Base-by-base conservation (phyloP, 2,797 vertebrate genomes). In the Tympanoctomys barrerae region DNA sequence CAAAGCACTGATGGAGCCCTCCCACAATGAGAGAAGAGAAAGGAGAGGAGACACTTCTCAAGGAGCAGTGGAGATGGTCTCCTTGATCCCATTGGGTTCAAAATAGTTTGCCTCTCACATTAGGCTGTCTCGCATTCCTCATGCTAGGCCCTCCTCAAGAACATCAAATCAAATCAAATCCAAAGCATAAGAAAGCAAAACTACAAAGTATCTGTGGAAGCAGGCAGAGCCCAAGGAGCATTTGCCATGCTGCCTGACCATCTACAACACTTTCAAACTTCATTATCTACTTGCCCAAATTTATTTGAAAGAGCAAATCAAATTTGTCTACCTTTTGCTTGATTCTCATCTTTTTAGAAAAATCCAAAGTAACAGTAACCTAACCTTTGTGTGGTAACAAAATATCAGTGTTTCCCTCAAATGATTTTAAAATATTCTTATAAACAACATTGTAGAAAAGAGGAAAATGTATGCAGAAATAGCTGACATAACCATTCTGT, bases 381-480 rank as follows among this genome's bases (percentile, higher is more conserved):
- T 83, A 57, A 87, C 16, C 59, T 87, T 84, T 79, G 49, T 46
- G 16, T 26, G 73, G 24, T 78, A 95, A 78, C 75, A 94, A 94
- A 94, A 94, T 93, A 87, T 64, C 39, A 87, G 19, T 59, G 64
- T 62, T 77, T 46, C 22, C 73, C 81, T 75, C 24, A 46, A 87
- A n/a, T 3, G 24, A 36, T 87, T 94, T 94, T 78, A 90, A 96
- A 96, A 89, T 93, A 83, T 49, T 21, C 79, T 75, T 92, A 59
- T 68, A 90, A 87, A 96, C 39, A 94, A 62, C 71, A 68, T 36
- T 89, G 26, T 71, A 94, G 52, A 52, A 90, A 90, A 88, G 62
- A 80, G 16, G 49, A 49, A 26, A 31, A 94, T 83, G 68, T 84
- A 54, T 18, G 18, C 8, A 42, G 10, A 81, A 59, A 61, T 70